Conservation (phyloP, 2,888 invertebrate genomes). For the Phasia obesa region DNA sequence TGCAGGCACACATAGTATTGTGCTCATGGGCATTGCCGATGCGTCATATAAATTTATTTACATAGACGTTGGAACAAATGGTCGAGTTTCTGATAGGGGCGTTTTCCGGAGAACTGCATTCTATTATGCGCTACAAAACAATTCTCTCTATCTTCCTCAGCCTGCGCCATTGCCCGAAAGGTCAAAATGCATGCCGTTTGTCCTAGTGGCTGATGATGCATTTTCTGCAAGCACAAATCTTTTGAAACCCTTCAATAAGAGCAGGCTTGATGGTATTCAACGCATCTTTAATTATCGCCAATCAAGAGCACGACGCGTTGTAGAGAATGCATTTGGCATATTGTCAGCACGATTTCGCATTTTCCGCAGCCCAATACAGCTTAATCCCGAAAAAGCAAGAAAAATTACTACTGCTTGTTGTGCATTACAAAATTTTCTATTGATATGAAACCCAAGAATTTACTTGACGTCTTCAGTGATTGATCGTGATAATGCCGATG, state of each 20-base stretch:
- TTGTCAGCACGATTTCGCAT: too few relatives aligned
- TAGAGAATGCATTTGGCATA: too few relatives aligned
- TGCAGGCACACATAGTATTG: too few relatives aligned
- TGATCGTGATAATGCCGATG: slow-evolving; percentile 40
- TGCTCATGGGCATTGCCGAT: too few relatives aligned
- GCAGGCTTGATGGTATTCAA: slow-evolving; percentile 38
- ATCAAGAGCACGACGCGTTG: too few relatives aligned
- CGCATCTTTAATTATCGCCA: slow-evolving; percentile 36
- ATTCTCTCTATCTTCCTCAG: slow-evolving; percentile 36
- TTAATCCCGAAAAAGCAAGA: slow-evolving; percentile 43
- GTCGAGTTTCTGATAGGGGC: too few relatives aligned
- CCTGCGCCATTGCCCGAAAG: too few relatives aligned
- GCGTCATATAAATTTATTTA: too few relatives aligned
- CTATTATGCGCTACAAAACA: slow-evolving; percentile 36
- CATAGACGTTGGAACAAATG: too few relatives aligned
- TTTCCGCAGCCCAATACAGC: slow-evolving; percentile 35
- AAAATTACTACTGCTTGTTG: too few relatives aligned
- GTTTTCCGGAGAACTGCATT: slow-evolving; percentile 40
- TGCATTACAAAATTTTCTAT: too few relatives aligned
- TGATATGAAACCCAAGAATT: too few relatives aligned
- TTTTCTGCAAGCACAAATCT: slow-evolving; percentile 46
- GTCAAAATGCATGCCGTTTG: slow-evolving; percentile 35
- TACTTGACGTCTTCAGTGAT: slow-evolving; percentile 41
- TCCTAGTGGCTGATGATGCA: slow-evolving; percentile 36
- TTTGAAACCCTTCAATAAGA: slow-evolving; percentile 38